phyloP scores from a whole-genome alignment of 2,797 vertebrate genomes.

The Catharus ustulatus region DNA sequence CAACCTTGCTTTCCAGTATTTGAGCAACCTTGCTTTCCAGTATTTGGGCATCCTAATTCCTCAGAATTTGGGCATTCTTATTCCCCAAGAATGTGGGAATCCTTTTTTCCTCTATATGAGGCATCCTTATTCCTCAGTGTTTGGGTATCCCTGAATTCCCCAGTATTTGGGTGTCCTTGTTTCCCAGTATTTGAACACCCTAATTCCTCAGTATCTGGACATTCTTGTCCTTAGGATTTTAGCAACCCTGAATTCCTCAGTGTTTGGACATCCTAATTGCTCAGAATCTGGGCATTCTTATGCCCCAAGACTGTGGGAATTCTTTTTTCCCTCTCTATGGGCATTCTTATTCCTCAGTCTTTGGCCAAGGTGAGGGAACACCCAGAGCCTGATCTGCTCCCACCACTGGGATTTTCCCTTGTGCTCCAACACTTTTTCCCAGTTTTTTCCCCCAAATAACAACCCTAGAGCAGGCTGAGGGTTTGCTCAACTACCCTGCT shows the following conservation, averaged over 20 bases:
- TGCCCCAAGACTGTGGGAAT: no score
- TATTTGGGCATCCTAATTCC: accelerated
- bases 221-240: background rate
- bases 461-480: no score
- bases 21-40: background rate
- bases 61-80: background rate
- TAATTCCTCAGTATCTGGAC: accelerated
- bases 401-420: background rate
- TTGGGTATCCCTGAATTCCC: background rate
- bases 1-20: background rate
- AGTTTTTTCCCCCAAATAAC: background rate
- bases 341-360: no score
- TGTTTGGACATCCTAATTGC: background rate
- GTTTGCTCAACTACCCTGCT: accelerated
- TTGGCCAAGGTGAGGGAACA: background rate
- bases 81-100: background rate
- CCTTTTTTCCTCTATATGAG: no score
- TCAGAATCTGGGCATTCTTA: no score
- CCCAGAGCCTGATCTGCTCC: background rate
- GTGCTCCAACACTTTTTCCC: background rate
- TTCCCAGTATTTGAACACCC: background rate
- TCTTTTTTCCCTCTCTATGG: background rate
- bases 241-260: no score
- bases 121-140: background rate
- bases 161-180: background rate